phyloP scores from a whole-genome alignment of 2,797 vertebrate species.

The Eupleurogrammus muticus region DNA sequence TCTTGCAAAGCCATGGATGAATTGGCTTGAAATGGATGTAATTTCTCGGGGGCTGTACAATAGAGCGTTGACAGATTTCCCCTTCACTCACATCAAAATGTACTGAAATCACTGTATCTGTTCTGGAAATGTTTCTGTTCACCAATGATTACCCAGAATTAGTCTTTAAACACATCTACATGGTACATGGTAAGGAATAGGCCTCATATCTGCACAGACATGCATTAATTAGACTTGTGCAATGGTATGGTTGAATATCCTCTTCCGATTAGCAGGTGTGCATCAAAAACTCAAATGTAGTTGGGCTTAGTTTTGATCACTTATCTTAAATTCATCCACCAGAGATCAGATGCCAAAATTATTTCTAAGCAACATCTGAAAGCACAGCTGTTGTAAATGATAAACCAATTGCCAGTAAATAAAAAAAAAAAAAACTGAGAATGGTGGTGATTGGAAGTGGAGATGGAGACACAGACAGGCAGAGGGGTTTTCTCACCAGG shows the following conservation, averaged over 20 bases:
- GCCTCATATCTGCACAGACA: constrained; percentile 6
- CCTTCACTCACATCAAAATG: constrained; percentile 15
- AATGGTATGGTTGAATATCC: too few relatives aligned
- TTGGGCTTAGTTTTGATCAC: too few relatives aligned
- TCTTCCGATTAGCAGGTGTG: too few relatives aligned
- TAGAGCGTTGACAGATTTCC: constrained; percentile 25
- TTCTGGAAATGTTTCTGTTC: constrained; percentile 16
- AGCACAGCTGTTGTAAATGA: too few relatives aligned
- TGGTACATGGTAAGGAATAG: constrained; percentile 3
- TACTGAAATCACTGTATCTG: constrained; percentile 22
- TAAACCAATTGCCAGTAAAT: too few relatives aligned
- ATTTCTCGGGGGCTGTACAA: constrained; percentile 24
- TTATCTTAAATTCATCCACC: too few relatives aligned
- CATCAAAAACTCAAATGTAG: too few relatives aligned
- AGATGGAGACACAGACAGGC: not conserved
- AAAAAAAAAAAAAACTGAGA: constrained; percentile 8
- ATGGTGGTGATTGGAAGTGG: constrained; percentile 4
- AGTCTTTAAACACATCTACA: constrained; percentile 15
- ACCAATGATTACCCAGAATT: constrained; percentile 9
- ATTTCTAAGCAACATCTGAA: too few relatives aligned
- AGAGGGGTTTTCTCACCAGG: constrained; percentile 86
- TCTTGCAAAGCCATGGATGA: constrained; percentile 6
- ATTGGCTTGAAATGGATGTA: constrained; percentile 29
- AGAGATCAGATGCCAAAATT: too few relatives aligned
- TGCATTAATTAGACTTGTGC: not conserved